These are phyloP conservation scores for Sandelia bainsii DNA, from an alignment of 2,797 vertebrate genomes.

Conservation along the genomic window DNA sequence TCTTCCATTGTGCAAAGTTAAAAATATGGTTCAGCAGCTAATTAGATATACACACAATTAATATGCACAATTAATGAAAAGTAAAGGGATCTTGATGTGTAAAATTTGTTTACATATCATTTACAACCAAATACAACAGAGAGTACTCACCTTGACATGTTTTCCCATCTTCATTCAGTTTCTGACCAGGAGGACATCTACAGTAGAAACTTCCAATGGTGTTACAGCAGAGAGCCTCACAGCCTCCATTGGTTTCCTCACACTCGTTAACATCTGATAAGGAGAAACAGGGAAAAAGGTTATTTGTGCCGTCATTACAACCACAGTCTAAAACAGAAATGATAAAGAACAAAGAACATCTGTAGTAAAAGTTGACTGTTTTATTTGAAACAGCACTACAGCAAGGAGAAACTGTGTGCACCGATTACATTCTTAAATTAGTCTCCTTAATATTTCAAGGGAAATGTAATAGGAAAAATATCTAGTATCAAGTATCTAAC, in stretches of 20 bases:
- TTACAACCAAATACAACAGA: neutral
- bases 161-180: slow-evolving; percentile 83
- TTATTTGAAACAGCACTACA: slow-evolving; percentile 18
- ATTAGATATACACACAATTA: too few species aligned
- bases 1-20: neutral
- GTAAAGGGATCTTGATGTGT: neutral
- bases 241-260: slow-evolving; percentile 83
- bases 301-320: neutral
- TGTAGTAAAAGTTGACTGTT: neutral
- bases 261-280: slow-evolving; percentile 88
- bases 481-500: neutral
- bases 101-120: neutral
- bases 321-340: neutral
- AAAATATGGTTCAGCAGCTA: neutral
- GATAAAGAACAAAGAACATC: neutral
- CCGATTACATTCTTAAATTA: slow-evolving; percentile 10
- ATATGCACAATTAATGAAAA: neutral
- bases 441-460: slow-evolving; percentile 18
- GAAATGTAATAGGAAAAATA: slow-evolving; percentile 21
- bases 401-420: slow-evolving; percentile 27
- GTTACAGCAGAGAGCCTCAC: slow-evolving; percentile 86
- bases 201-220: slow-evolving; percentile 92
- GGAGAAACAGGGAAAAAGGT: slow-evolving; percentile 21
- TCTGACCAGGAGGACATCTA: slow-evolving; percentile 81
- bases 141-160: slow-evolving; percentile 85